Evolutionary conservation across 2,888 invertebrate genomes (phyloP), one percentile per base, ranked within the genome.

Genomic region (Nemoura dubitans): DNA sequence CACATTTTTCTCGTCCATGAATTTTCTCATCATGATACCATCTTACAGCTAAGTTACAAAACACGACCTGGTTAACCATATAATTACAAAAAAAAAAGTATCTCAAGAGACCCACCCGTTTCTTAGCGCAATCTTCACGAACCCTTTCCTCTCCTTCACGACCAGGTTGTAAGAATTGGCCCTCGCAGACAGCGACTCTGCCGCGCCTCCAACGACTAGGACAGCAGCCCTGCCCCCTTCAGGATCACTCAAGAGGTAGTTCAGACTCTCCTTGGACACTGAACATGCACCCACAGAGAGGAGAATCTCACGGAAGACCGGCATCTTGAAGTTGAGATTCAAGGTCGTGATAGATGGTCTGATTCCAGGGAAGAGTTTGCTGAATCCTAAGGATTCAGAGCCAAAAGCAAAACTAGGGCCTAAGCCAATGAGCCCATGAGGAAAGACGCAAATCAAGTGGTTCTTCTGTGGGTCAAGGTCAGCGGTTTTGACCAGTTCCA

Each of bases 371-470:
- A 94, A 96, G 0, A 93, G 88, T 88, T 93, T 91, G 78, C 91
- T 90, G 89, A 93, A 91, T 0, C 28, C 91, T 0, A 93, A 80
- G 21, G 42, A 81, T 29, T 86, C 76, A 2, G 80, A 81, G 76
- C 42, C 80, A 81, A 86, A 98, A 42, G 5, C 0, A n/a, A 42
- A 2, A 26, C 0, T 76, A 25, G 95, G 94, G 0, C 98, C 98
- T 29, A 95, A 94, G 83, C 96, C 95, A 25, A 98, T 92, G 0
- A 98, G 93, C 0, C 99, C 99, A 91, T 99, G 99, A 0, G 99
- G 99, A 91, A 97, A 98, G 87, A 95, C 94, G 6, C 97, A 97
- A 88, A 97, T 94, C 27, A 98, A 92, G 90, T 98, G 98, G 91
- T 97, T 97, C 89, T 93, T 94, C 43, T 94, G 92, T 0, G 97